Evolutionary conservation across 1,140 invertebrate species (phyloP).

Genomic region (Spodoptera frugiperda): DNA sequence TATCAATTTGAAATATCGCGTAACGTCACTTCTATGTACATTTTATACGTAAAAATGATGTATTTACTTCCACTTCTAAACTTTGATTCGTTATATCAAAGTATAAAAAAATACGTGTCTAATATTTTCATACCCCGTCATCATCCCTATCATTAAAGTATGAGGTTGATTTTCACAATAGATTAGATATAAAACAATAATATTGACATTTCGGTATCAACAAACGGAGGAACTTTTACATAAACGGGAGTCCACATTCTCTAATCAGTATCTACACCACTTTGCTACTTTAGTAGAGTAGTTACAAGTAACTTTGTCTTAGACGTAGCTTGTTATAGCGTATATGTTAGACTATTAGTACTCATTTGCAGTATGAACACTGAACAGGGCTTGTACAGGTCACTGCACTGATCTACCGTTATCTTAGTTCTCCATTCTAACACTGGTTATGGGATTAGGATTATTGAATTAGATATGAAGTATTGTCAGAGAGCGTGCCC

Average conservation of each 20-base stretch:
- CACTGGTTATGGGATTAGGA: conserved; percentile 35
- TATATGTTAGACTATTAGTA: conserved; percentile 68
- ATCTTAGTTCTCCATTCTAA: conserved; percentile 27
- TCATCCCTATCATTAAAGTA: no score
- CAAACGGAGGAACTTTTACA: no score
- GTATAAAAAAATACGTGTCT: no score
- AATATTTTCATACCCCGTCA: no score
- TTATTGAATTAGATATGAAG: conserved; percentile 25
- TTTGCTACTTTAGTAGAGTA: conserved; percentile 71
- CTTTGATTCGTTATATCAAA: no score
- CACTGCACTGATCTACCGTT: conserved; percentile 70
- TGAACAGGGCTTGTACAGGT: conserved; percentile 54
- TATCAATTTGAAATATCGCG: no score
- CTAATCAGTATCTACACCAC: conserved; percentile 68
- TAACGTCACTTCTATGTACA: no score
- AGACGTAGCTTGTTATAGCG: conserved; percentile 49
- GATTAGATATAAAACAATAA: no score
- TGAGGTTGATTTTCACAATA: no score
- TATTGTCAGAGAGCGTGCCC: conserved; percentile 8
- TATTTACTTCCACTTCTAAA: no score
- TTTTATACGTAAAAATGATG: no score
- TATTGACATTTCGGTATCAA: no score
- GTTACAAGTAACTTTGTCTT: conserved; percentile 52
- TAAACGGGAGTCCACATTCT: neutral
- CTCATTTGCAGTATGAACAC: conserved; percentile 65